A percentile compares a stretch with the other conserved stretches of the same genome.
Evolutionary conservation across 2,888 invertebrate species (phyloP).

Genomic region (Aphodius granarius): DNA sequence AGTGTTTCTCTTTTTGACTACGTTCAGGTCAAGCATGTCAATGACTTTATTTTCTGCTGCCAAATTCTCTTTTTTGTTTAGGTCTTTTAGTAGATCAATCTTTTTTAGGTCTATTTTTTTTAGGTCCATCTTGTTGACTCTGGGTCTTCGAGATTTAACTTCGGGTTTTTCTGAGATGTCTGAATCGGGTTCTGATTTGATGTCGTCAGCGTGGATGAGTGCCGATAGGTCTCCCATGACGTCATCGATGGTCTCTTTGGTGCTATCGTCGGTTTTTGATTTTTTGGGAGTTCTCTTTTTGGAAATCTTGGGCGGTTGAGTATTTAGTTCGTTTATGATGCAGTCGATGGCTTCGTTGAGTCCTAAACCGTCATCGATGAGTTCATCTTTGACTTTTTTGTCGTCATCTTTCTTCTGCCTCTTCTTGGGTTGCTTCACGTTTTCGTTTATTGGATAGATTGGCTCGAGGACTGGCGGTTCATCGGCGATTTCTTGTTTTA

Average conservation of each 20-base stretch:
- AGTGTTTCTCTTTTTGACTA: slow-evolving; percentile 42
- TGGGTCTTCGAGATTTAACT: slow-evolving; percentile 22
- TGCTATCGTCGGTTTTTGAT: slow-evolving; percentile 29
- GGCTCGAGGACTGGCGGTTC: slow-evolving; percentile 47
- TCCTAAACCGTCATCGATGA: slow-evolving; percentile 13
- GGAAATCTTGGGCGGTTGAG: slow-evolving; percentile 25
- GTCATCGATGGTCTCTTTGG: slow-evolving; percentile 44
- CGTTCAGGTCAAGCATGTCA: slow-evolving; percentile 52
- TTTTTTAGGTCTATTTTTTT: slow-evolving; percentile 13
- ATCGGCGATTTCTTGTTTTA: slow-evolving; percentile 29
- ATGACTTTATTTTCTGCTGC: slow-evolving; percentile 48
- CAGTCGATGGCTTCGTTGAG: slow-evolving; percentile 34
- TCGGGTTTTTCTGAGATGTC: slow-evolving; percentile 41
- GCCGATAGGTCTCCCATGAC: slow-evolving; percentile 48
- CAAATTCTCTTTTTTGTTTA: slow-evolving; percentile 46
- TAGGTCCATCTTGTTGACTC: background rate
- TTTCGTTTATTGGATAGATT: slow-evolving; percentile 43
- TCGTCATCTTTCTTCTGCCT: slow-evolving; percentile 30
- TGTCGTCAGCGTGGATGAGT: slow-evolving; percentile 42
- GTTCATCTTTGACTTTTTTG: slow-evolving; percentile 31
- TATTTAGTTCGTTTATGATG: slow-evolving; percentile 28
- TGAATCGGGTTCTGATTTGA: slow-evolving; percentile 41
- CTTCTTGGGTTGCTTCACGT: slow-evolving; percentile 33
- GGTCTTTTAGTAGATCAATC: slow-evolving; percentile 39
- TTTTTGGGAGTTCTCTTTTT: slow-evolving; percentile 30